Evolutionary conservation across 2,888 invertebrate genomes (phyloP), one percentile per base, ranked within the genome.

Genomic region (Cantharis rustica): DNA sequence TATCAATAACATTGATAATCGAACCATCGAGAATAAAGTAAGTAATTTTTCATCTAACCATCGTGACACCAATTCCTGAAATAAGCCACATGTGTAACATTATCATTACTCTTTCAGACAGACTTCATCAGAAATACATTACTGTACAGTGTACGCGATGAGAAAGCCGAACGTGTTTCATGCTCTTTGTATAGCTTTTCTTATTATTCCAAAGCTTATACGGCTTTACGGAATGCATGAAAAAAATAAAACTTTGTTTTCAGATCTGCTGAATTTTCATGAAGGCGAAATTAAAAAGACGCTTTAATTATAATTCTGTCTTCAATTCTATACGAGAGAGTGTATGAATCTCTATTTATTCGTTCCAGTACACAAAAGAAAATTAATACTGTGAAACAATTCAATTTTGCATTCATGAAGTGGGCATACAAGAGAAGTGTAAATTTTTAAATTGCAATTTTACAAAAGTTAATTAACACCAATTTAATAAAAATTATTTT

Each of bases 121-220:
- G 77, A 77, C 80, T 80, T 81, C 80, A 80, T 81, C 80, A 80
- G 80, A 81, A 81, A 81, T 80, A 80, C 80, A 80, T 81, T 81
- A 79, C 78, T 63, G 76, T 66, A 66, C 23, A 66, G 13, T 20
- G 64, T 76, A 79, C 78, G 79, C 78, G 79, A 78, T 75, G 75
- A 75, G 79, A 79, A 79, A 75, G 69, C 72, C 73, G 78, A 79
- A 68, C 71, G 70, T 73, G 68, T 78, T 76, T 76, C 71, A 66
- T 66, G 64, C 64, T 16, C 64, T 66, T 79, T 75, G 72, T 71
- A 68, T 68, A 71, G 75, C 70, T 66, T 74, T 75, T 75, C 75
- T 75, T 75, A 75, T 73, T 72, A 70, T 70, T 73, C 73, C 11
- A 27, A 66, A 71, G 68, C 66, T 76, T 73, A 69, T 73, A 66